Evolutionary conservation across 2,797 vertebrate species (phyloP), one percentile per base, ranked within the genome.

Genomic region (Tarsius wallacei): DNA sequence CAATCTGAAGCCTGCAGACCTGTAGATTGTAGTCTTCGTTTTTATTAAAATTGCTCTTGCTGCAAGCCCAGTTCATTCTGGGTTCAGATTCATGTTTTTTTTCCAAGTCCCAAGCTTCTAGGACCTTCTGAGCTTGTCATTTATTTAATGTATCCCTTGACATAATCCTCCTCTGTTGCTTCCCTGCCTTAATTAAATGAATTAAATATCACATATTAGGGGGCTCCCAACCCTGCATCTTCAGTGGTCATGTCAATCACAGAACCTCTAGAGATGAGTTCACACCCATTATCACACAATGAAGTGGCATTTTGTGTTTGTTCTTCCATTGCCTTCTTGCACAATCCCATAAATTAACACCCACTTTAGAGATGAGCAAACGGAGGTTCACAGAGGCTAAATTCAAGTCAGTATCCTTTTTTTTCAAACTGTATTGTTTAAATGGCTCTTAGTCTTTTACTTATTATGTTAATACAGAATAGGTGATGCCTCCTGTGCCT

Each of bases 61-160:
- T 90, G 61, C 66, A 95, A 89, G 47, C n/a, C 94, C 22, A 94
- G 12, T 82, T 73, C 78, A 59, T 64, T 93, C 59, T 92, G 5
- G 15, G 22, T 21, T 90, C 14, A 31, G 11, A 22, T 31, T 55
- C 42, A 26, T 76, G 57, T 91, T 78, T 70, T 12, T 70, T 12
- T 9, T 26, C 53, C 12, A 49, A 81, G 42, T 76, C 26, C 7
- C 88, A 57, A 83, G 36, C n/a, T 49, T 93, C 57, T 85, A 42
- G 42, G 42, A 42, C 0, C 6, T 1, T 53, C 55, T 71, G 26
- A 61, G 55, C 11, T 81, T 85, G 26, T 57, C 22, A 68, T 68
- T 86, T 9, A n/a, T 90, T 85, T 77, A 33, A 24, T 59, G 0
- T 63, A 9, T 91, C 21, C 1, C 26, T 84, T 57, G 33, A 21